These are phyloP conservation scores for Zygaena filipendulae DNA, from an alignment of 2,888 invertebrate species.

Conservation along the genomic window DNA sequence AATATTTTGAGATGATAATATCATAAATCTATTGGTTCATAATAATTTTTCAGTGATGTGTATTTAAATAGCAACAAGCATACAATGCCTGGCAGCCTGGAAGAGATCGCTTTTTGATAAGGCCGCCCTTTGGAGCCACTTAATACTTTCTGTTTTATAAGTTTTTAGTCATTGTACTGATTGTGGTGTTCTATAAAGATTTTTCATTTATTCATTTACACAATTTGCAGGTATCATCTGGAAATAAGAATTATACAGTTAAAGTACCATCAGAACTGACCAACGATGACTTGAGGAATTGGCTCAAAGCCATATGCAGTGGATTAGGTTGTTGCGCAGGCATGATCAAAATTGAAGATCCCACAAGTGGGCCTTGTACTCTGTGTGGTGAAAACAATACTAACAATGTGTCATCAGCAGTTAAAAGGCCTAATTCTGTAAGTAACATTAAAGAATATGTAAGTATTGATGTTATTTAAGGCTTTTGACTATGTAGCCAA, in stretches of 20 bases:
- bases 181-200: no score
- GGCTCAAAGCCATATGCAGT: conserved; percentile 59
- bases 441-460: conserved; percentile 19
- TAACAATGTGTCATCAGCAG: conserved; percentile 34
- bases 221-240: conserved; percentile 40
- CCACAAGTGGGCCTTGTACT: conserved; percentile 47
- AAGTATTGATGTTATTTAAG: not conserved
- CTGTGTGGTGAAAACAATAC: conserved; percentile 53
- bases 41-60: no score
- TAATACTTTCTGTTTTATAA: no score
- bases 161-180: no score
- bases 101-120: no score
- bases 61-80: no score
- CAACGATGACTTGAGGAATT: conserved; percentile 54
- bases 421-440: conserved; percentile 46
- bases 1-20: no score
- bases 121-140: no score
- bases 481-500: conserved; percentile 2
- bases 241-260: conserved; percentile 60
- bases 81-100: no score
- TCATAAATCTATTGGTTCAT: no score
- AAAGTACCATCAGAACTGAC: conserved; percentile 65
- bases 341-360: conserved; percentile 64
- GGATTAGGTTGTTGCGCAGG: conserved; percentile 67
- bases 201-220: no score